Conservation (phyloP, 2,888 invertebrate genomes). For the Hypolimnas misippus region DNA sequence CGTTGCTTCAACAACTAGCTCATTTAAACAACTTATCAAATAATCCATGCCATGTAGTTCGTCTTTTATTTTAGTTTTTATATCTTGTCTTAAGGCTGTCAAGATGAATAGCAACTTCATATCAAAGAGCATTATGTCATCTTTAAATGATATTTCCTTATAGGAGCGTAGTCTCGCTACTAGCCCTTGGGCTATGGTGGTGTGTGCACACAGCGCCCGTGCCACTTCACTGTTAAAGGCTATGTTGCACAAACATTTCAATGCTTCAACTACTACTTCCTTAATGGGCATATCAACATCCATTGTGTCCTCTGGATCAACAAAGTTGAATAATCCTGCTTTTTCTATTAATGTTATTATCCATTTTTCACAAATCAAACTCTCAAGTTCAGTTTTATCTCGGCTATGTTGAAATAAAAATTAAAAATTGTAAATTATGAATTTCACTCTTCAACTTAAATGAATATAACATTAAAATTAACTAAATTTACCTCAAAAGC, state of each 20-base stretch:
- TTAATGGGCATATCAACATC: slow-evolving; percentile 70
- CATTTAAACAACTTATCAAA: slow-evolving; percentile 87
- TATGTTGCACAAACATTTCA: slow-evolving; percentile 95
- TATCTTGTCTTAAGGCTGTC: slow-evolving; percentile 91
- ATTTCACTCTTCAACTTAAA: background rate
- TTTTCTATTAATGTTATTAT: slow-evolving; percentile 87
- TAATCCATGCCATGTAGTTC: slow-evolving; percentile 88
- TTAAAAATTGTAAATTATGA: background rate
- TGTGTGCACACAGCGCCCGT: slow-evolving; percentile 77
- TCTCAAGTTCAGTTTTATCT: slow-evolving; percentile 89
- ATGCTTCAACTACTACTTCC: slow-evolving; percentile 88
- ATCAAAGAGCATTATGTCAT: slow-evolving; percentile 92
- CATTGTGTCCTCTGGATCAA: slow-evolving; percentile 63
- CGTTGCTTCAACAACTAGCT: slow-evolving; percentile 80
- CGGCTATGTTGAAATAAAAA: slow-evolving; percentile 80
- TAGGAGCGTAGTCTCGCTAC: slow-evolving; percentile 88
- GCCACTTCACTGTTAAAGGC: slow-evolving; percentile 87
- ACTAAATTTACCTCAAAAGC: slow-evolving; percentile 86
- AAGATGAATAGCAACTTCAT: slow-evolving; percentile 94
- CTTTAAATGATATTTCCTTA: slow-evolving; percentile 85
- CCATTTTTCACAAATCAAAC: slow-evolving; percentile 87
- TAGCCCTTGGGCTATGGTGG: slow-evolving; percentile 88
- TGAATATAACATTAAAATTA: background rate
- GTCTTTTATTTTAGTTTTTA: slow-evolving; percentile 86
- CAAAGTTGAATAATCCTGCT: slow-evolving; percentile 84